Conservation (phyloP, 2,113 vertebrate species). For the Zapornia atra region DNA sequence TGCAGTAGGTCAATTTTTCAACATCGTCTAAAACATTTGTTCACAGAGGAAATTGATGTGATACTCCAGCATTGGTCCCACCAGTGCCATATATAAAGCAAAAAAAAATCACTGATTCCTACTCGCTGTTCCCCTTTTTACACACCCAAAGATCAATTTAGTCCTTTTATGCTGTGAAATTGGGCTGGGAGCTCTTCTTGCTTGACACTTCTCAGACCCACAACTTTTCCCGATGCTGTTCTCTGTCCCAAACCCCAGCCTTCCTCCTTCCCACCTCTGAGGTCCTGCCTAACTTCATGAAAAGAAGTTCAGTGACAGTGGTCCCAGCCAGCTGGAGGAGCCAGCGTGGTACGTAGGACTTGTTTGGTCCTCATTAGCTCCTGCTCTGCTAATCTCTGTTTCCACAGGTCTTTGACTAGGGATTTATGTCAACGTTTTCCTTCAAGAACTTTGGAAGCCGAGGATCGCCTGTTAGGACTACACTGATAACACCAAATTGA, state of each 20-base stretch:
- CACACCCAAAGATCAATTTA: conserved; percentile 5
- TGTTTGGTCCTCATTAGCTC: neutral
- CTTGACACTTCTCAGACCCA: neutral
- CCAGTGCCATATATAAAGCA: neutral
- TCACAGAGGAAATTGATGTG: neutral
- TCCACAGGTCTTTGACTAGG: neutral
- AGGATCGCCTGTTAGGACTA: neutral
- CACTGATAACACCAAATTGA: neutral
- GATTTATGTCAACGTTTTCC: neutral
- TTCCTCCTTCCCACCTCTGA: neutral
- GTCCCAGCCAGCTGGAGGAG: neutral
- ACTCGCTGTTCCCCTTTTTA: neutral
- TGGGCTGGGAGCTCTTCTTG: neutral
- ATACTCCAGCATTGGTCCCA: neutral
- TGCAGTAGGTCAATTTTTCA: conserved; percentile 40
- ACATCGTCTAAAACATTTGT: conserved; percentile 11
- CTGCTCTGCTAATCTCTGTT: neutral
- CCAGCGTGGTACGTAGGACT: fast-evolving
- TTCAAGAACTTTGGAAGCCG: neutral
- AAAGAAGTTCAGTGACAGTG: neutral
- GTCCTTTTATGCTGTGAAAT: neutral
- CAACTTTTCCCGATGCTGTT: neutral
- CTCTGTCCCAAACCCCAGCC: neutral
- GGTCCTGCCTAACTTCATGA: neutral
- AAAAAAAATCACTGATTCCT: neutral